Evolutionary conservation across 2,797 vertebrate species (phyloP).

Genomic region (Salmo trutta): DNA sequence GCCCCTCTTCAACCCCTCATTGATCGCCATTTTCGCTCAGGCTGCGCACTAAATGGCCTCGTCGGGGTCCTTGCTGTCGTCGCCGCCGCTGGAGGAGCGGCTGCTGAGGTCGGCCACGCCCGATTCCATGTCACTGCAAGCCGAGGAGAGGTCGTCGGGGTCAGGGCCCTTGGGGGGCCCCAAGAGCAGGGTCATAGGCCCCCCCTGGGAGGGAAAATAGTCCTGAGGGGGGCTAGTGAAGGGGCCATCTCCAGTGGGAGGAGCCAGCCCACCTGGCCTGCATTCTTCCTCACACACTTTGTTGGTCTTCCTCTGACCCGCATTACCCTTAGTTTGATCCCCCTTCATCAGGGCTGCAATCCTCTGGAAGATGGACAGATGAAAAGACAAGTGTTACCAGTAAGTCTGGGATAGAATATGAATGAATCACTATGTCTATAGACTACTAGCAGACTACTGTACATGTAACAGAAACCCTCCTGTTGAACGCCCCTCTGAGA

Average conservation of each 20-base stretch:
- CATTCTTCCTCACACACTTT: conserved; percentile 57
- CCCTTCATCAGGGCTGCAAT: conserved; percentile 64
- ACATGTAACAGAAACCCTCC: neutral
- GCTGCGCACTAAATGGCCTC: conserved; percentile 77
- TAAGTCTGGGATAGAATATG: neutral
- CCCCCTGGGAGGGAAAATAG: conserved; percentile 60
- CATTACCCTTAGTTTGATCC: conserved; percentile 49
- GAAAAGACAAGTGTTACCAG: neutral
- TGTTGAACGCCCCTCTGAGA: neutral
- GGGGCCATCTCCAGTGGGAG: conserved; percentile 35
- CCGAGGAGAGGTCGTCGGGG: conserved; percentile 76
- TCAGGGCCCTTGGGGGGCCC: conserved; percentile 70
- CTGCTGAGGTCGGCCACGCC: conserved; percentile 91
- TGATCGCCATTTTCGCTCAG: conserved; percentile 56
- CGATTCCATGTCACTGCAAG: conserved; percentile 88
- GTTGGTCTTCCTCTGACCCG: conserved; percentile 56
- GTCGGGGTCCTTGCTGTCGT: conserved; percentile 81
- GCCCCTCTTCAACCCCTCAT: too few species aligned
- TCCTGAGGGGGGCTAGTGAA: conserved; percentile 66
- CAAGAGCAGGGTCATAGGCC: conserved; percentile 74
- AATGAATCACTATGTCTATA: neutral
- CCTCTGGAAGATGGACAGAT: conserved; percentile 53
- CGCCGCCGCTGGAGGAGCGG: conserved; percentile 83
- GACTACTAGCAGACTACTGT: neutral
- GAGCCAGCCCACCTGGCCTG: conserved; percentile 69